Evolutionary conservation across 2,113 vertebrate genomes (phyloP).

Genomic region (Dascyllus trimaculatus): DNA sequence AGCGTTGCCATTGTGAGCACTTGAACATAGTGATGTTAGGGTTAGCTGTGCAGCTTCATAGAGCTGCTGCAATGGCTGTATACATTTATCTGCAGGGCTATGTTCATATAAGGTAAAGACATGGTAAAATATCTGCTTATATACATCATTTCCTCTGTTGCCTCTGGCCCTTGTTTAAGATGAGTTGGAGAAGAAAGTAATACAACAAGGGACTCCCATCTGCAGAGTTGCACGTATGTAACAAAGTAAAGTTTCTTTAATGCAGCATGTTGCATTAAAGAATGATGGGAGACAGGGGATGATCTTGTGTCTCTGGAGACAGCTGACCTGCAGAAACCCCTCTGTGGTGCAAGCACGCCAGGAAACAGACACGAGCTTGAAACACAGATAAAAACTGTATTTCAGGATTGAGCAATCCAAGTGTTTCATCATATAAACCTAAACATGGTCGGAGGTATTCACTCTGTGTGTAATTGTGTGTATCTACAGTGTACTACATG

Average conservation of each 20-base stretch:
- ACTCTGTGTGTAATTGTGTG: constrained; percentile 27
- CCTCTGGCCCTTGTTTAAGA: not conserved
- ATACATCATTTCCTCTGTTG: not conserved
- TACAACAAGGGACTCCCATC: constrained; percentile 5
- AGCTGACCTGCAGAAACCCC: constrained; percentile 23
- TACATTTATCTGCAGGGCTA: not conserved
- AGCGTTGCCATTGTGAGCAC: not conserved
- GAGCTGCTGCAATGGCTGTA: too few relatives aligned
- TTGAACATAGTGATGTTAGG: not conserved
- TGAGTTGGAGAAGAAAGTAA: not conserved
- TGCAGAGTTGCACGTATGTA: not conserved
- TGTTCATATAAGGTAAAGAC: constrained; percentile 6
- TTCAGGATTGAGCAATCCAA: constrained; percentile 47
- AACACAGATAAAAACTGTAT: not conserved
- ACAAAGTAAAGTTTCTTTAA: too few relatives aligned
- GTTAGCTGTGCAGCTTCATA: not conserved
- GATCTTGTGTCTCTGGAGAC: constrained; percentile 12
- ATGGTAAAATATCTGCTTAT: not conserved
- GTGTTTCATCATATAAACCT: constrained; percentile 36
- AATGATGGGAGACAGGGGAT: constrained; percentile 1
- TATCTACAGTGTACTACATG: constrained; percentile 5
- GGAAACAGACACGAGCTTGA: constrained; percentile 2
- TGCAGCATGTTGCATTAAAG: too few relatives aligned
- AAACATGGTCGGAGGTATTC: constrained; percentile 26
- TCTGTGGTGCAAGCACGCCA: constrained; percentile 2